Percentiles rank a stretch among this genome's conserved stretches.
Evolutionary conservation across 2,797 vertebrate species (phyloP).

Genomic region (Fringilla coelebs): DNA sequence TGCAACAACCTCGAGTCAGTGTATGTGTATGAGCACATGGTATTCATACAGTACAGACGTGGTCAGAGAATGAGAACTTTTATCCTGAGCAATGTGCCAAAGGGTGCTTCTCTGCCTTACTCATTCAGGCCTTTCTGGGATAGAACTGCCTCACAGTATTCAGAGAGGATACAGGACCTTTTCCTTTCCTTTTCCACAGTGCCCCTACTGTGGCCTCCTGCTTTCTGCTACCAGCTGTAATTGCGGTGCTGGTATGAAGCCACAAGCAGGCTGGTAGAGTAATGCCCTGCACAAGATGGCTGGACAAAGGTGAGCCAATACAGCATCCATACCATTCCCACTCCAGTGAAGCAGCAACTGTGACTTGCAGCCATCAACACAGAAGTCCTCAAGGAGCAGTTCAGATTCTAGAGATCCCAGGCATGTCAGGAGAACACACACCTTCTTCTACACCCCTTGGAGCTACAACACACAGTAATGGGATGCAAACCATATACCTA

Average conservation of each 20-base stretch:
- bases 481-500: background rate
- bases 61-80: background rate
- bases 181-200: background rate
- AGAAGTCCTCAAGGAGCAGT: background rate
- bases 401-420: background rate
- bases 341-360: accelerated
- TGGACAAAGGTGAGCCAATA: background rate
- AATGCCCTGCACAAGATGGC: background rate
- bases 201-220: too few relatives aligned
- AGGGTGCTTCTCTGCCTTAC: background rate
- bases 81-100: background rate
- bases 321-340: background rate
- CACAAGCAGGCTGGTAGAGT: background rate
- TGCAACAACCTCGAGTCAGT: background rate
- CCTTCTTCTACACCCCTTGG: background rate
- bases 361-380: background rate
- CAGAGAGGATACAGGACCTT: background rate
- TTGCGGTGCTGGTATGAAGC: background rate
- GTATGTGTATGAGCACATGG: background rate
- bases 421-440: background rate
- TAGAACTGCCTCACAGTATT: background rate
- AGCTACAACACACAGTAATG: background rate
- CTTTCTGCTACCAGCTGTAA: background rate
- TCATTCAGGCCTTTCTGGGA: background rate
- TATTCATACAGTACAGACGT: background rate